Base-by-base conservation (phyloP, 1,140 invertebrate species). In the Neuroterus valhalla region DNA sequence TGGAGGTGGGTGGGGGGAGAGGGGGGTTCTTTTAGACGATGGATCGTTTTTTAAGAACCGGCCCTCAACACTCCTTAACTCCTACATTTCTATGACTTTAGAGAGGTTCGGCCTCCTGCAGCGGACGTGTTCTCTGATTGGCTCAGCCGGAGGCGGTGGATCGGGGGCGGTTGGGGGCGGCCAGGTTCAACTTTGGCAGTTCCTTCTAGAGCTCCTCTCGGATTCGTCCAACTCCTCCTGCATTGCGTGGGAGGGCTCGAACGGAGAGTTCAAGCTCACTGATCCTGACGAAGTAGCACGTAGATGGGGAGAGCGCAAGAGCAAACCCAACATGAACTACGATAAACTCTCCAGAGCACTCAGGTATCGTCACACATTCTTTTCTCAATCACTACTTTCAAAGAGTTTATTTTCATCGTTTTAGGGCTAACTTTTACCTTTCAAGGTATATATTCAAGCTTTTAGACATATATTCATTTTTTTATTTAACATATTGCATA, bases 261-360 rank as follows among this genome's bases (percentile, higher is more conserved):
- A 98, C 84, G 97, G 97, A 1, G 97, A 99, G 89, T 99, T 99
- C 92, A 98, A 99, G 90, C 93, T 99, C 66, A 97, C 96, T 3
- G 98, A 99, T 91, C 98, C 98, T 0, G 98, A 99, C 86, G 98
- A 99, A 88, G 98, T 99, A 17, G 98, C 98, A 0, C 91, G 98
- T 48, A 91, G 97, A 82, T 99, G 98, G 98, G 98, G 98, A 42
- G 97, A 99, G 90, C 91, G 98, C 70, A 99, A 99, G 90, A 97
- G 96, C 72, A 99, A 99, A 88, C 98, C 98, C 31, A 99, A 99
- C 90, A 99, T 99, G 98, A 99, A 99, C 91, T 99, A 99, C 89
- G 98, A 99, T 91, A 99, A 99, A 91, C 93, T 99, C 71, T 98
- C 96, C 85, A 92, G 98, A 68, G 98, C 98, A 46, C 93, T 99